Evolutionary conservation across 2,888 invertebrate genomes (phyloP), one percentile per base, ranked within the genome.

Genomic region (Gryllus longicercus): DNA sequence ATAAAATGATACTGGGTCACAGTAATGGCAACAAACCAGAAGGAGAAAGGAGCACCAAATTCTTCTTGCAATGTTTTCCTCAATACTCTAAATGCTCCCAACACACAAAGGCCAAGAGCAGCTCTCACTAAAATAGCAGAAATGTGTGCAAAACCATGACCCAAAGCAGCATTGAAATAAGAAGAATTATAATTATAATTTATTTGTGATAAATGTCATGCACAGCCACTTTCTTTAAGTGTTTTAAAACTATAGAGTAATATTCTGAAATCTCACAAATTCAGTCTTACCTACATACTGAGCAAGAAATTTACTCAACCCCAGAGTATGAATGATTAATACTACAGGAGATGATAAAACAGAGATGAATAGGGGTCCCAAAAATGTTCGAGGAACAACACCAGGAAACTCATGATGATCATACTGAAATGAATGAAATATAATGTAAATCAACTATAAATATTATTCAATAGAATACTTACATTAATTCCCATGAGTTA

Each of bases 331-430:
- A 83, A 94, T 88, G 81, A 93, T 84, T 81, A 90, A 88, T 82
- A 93, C 92, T 85, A 95, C 87, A 23, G 98, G 98, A 80, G 93
- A 91, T 8, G 96, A 92, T 76, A 97, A 84, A 77, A 91, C 87
- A 0, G 97, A 93, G 84, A 99, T 90, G 82, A 94, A 88, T 49
- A 98, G 87, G 51, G 99, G 96, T 38, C 99, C 99, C 81, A 99
- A 87, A 88, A 99, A 99, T 50, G 97, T 95, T 83, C 99, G 91
- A 79, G 99, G 99, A 81, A 99, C 99, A 82, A 99, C 98, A 82
- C 99, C 95, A 85, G 99, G 97, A 89, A 96, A 99, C 86, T 97
- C 96, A 87, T 95, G 91, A 88, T 99, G 99, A 88, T 99, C 99
- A 88, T 98, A 99, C 96, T 98, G 89, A 85, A 91, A 89, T 25